Evolutionary conservation across 2,888 invertebrate species (phyloP), one percentile per base, ranked within the genome.

Genomic region (Thera britannica): DNA sequence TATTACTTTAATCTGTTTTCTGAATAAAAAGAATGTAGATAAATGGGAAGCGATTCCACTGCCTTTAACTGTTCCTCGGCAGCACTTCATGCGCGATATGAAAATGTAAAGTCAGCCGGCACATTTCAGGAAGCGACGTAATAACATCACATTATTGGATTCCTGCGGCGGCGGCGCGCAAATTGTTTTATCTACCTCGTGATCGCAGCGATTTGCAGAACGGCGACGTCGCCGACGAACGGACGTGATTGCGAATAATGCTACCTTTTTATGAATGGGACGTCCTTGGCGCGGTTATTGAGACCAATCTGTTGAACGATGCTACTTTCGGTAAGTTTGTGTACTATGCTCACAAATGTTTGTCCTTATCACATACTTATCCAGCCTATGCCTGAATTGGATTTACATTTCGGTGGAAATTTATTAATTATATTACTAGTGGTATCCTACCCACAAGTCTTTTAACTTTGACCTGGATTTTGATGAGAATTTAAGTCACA

Each of bases 101-200:
- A 46, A 46, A 46, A 46, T 46, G 9, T 2, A 46, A 46, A 46
- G 9, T 46, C 9, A 5, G 44, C 44, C 8, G 44, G 44, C 41
- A 60, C 51, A 44, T 60, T 60, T 1, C 34, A 35, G 41, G 34
- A 41, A 54, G 35, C 34, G 54, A 46, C 55, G 48, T 62, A 70
- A 71, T 62, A 68, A 58, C 55, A 65, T 65, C 56, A 59, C 62
- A 65, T 70, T 67, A 62, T 63, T 62, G 64, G 41, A 57, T 57
- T 57, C 57, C 41, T 12, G 52, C 36, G 48, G n/a, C 36, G 48
- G n/a, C 60, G 7, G n/a, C 35, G 46, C 60, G 66, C 65, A 70
- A 67, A 67, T 73, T 64, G 58, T 65, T 61, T 68, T 70, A 73
- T 71, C 71, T 70, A 57, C 44, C 56, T 38, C 62, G 34, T 54